Conservation (phyloP, 2,888 invertebrate genomes). For the Stenolophus ochropezus region DNA sequence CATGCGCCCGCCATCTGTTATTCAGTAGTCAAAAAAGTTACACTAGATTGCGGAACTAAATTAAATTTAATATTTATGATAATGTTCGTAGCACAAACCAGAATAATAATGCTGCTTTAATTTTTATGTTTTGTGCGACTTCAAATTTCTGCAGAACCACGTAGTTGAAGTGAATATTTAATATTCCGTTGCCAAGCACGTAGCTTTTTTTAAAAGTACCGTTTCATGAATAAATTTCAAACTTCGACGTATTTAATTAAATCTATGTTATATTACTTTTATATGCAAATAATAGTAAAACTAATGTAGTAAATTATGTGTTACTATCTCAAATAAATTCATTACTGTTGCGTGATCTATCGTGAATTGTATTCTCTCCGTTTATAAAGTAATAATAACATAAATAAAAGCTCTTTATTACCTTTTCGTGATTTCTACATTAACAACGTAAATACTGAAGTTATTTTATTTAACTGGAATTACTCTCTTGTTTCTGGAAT, state of each 20-base stretch:
- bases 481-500: slow-evolving; percentile 1
- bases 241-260: slow-evolving; percentile 42
- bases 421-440: slow-evolving; percentile 10
- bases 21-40: slow-evolving; percentile 38
- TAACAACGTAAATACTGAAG: background rate
- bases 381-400: slow-evolving; percentile 10
- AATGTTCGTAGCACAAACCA: slow-evolving; percentile 32
- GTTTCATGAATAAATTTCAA: slow-evolving; percentile 29
- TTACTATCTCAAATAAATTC: slow-evolving; percentile 21
- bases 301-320: slow-evolving; percentile 30
- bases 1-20: slow-evolving; percentile 44
- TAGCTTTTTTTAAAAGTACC: slow-evolving; percentile 21
- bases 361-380: slow-evolving; percentile 12
- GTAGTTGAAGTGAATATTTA: slow-evolving; percentile 29
- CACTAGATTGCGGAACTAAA: slow-evolving; percentile 31
- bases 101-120: slow-evolving; percentile 46
- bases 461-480: slow-evolving; percentile 29
- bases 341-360: slow-evolving; percentile 41
- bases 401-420: slow-evolving; percentile 42
- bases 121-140: slow-evolving; percentile 37
- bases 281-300: slow-evolving; percentile 2
- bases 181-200: slow-evolving; percentile 13
- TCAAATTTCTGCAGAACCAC: slow-evolving; percentile 12
- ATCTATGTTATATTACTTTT: slow-evolving; percentile 13
- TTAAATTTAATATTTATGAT: slow-evolving; percentile 51